Conservation (phyloP, 2,888 invertebrate species). For the Callyntrura guangdongensis region DNA sequence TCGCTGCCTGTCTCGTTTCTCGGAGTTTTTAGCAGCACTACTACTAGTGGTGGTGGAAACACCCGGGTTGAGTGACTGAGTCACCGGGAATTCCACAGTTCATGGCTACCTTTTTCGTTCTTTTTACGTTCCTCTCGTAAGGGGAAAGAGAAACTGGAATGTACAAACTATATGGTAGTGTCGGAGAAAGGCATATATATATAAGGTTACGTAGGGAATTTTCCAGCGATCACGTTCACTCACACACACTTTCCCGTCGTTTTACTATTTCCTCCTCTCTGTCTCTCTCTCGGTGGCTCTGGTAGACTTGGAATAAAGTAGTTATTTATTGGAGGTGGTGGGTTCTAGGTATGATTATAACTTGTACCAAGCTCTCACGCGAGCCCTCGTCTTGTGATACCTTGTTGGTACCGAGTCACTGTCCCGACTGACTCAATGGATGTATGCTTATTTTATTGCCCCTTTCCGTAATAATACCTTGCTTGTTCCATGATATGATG, state of each 20-base stretch:
- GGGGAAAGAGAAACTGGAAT: not conserved
- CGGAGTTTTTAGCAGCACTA: conserved; percentile 19
- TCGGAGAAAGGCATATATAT: conserved; percentile 29
- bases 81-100: conserved; percentile 77
- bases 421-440: conserved; percentile 73
- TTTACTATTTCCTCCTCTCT: conserved; percentile 57
- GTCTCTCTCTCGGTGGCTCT: not conserved
- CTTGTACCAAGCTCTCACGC: conserved; percentile 61
- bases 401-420: conserved; percentile 77
- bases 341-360: too few species aligned
- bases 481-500: conserved; percentile 68
- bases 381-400: conserved; percentile 74
- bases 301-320: not conserved
- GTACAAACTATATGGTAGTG: not conserved
- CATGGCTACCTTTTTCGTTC: conserved; percentile 61
- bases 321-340: not conserved
- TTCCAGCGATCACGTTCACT: conserved; percentile 68
- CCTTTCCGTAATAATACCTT: conserved; percentile 70
- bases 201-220: conserved; percentile 41
- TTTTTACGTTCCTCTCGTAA: not conserved
- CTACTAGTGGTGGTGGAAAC: conserved; percentile 65
- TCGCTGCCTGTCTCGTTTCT: conserved; percentile 51
- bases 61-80: conserved; percentile 78
- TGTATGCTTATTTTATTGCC: conserved; percentile 71
- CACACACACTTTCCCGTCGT: conserved; percentile 67